These are phyloP conservation scores for Rhinichthys klamathensis DNA, from an alignment of 2,113 vertebrate species.

Conservation along the genomic window DNA sequence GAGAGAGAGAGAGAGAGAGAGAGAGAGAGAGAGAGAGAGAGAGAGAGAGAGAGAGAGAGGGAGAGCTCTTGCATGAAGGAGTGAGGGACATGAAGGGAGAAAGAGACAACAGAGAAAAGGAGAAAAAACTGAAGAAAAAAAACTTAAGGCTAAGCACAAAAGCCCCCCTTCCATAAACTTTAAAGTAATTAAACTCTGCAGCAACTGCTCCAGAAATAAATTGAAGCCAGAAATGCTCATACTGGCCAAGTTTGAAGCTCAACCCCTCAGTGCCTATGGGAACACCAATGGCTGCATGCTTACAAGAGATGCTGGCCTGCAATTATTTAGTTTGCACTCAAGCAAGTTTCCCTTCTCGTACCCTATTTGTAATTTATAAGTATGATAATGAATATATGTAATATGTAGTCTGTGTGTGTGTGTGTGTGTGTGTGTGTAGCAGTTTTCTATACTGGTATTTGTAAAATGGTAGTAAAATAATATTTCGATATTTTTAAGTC, in stretches of 20 bases:
- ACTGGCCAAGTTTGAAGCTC: conserved; percentile 78
- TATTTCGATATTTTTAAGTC: neutral
- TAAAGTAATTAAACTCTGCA: conserved; percentile 82
- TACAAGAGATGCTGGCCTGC: conserved; percentile 52
- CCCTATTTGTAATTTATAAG: conserved; percentile 29
- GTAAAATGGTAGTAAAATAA: neutral
- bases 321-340: conserved; percentile 57
- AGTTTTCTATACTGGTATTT: neutral
- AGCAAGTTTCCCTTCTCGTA: conserved; percentile 39
- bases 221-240: conserved; percentile 82
- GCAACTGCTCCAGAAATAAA: conserved; percentile 81
- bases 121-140: conserved; percentile 49
- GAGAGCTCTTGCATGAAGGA: conserved; percentile 35
- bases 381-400: neutral
- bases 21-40: conserved; percentile 32
- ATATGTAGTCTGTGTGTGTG: too few species aligned
- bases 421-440: too few species aligned
- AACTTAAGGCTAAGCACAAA: conserved; percentile 70
- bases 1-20: conserved; percentile 48
- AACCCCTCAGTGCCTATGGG: conserved; percentile 77
- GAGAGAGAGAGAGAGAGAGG: conserved; percentile 52
- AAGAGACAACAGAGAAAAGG: conserved; percentile 68
- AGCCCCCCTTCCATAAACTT: conserved; percentile 69
- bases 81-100: conserved; percentile 52
- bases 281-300: conserved; percentile 63